phyloP scores from a whole-genome alignment of 2,888 invertebrate species.

The Cordilura impudica region DNA sequence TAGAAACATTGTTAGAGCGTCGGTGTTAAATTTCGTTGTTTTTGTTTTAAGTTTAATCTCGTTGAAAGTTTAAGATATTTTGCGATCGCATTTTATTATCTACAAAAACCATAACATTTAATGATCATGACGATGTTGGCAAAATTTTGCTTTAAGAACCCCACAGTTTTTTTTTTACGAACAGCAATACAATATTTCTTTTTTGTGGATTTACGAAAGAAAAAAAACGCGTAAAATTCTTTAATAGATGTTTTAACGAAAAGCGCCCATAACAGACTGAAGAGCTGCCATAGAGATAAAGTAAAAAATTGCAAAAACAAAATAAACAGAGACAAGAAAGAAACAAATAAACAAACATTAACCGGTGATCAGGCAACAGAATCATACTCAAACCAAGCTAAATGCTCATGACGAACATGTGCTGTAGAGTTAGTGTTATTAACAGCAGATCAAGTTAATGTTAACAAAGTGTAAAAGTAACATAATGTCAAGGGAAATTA shows the following conservation, averaged over 20 bases:
- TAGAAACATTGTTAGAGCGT: constrained; percentile 33
- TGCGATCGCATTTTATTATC: constrained; percentile 28
- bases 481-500: constrained; percentile 2
- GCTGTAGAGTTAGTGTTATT: background rate
- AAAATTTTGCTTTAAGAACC: no score
- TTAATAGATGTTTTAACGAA: constrained; percentile 55
- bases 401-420: no score
- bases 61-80: constrained; percentile 3
- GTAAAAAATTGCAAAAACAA: constrained; percentile 49
- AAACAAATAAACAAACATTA: constrained; percentile 28
- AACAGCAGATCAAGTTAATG: background rate
- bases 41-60: no score
- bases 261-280: constrained; percentile 62
- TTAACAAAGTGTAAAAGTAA: background rate
- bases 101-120: constrained; percentile 20
- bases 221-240: constrained; percentile 49
- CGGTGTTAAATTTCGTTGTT: constrained; percentile 29
- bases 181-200: background rate
- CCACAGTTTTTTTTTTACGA: no score
- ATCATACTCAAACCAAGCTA: background rate
- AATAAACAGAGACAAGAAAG: constrained; percentile 34
- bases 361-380: constrained; percentile 49
- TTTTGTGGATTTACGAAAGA: background rate
- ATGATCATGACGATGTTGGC: background rate
- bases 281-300: constrained; percentile 52